These are phyloP conservation scores for Prunella fulvescens DNA, from an alignment of 2,113 vertebrate species.

Conservation along the genomic window DNA sequence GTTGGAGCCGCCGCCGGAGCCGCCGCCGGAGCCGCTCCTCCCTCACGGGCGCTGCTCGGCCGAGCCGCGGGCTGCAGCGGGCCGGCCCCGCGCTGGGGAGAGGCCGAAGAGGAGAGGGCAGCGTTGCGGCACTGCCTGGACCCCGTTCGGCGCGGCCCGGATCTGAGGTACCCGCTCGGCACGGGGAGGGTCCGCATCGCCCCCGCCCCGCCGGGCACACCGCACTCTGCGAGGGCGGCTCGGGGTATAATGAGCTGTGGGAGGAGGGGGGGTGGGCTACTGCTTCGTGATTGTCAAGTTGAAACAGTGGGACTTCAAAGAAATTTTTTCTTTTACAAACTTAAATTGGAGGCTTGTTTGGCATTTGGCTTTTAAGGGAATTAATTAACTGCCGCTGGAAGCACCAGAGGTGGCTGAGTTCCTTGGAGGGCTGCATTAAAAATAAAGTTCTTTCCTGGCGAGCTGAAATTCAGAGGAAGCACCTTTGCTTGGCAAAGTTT, in stretches of 20 bases:
- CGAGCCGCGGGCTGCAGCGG: background rate
- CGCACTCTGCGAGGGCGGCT: background rate
- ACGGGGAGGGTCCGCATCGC: background rate
- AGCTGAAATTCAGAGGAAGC: background rate
- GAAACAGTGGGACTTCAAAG: background rate
- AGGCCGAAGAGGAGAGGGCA: background rate
- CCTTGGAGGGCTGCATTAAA: background rate
- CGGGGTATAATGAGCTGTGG: fast-evolving
- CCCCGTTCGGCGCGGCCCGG: background rate
- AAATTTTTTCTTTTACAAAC: fast-evolving
- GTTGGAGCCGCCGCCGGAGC: fast-evolving
- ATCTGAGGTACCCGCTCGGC: constrained; percentile 56
- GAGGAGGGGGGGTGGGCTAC: fast-evolving
- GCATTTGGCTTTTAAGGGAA: background rate
- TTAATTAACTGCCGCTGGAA: background rate
- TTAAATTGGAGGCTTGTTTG: background rate
- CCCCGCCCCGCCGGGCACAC: fast-evolving
- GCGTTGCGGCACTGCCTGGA: background rate
- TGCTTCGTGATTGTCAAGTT: background rate
- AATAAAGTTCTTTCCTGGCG: background rate
- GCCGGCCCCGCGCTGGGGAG: background rate
- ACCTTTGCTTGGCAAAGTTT: background rate
- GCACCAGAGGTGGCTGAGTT: fast-evolving
- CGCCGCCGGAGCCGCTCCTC: fast-evolving
- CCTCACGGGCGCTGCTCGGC: fast-evolving